These are phyloP conservation scores for Slavum lentiscoides DNA, from an alignment of 2,888 invertebrate species.

Conservation along the genomic window DNA sequence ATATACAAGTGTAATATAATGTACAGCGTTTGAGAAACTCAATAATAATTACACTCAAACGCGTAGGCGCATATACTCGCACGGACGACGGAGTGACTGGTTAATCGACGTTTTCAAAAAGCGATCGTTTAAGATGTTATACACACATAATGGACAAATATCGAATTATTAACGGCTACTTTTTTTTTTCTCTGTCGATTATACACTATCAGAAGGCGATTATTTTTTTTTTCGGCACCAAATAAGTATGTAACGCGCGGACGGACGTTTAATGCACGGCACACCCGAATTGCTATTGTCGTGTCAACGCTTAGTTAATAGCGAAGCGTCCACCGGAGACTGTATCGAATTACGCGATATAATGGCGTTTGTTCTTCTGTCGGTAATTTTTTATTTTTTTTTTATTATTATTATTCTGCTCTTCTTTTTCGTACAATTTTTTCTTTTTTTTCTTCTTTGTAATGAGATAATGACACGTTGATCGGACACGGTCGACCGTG, in stretches of 20 bases:
- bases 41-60: too few species aligned
- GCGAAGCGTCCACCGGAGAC: neutral
- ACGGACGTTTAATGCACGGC: neutral
- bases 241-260: neutral
- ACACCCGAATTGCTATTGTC: neutral
- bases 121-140: too few species aligned
- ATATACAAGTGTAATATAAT: too few species aligned
- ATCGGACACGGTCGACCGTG: conserved; percentile 36
- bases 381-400: conserved; percentile 2
- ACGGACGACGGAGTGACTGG: too few species aligned
- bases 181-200: neutral
- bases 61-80: too few species aligned
- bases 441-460: neutral
- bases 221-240: neutral
- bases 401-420: neutral
- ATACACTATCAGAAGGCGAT: neutral
- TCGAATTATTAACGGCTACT: neutral
- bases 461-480: conserved; percentile 45
- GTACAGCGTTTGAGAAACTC: too few species aligned
- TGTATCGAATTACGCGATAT: conserved; percentile 35
- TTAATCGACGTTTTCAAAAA: too few species aligned
- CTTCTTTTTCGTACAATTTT: neutral
- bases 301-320: too few species aligned
- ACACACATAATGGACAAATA: too few species aligned
- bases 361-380: conserved; percentile 14